Evolutionary conservation across 2,888 invertebrate species (phyloP).

Genomic region (Trissonchulus sp.): DNA sequence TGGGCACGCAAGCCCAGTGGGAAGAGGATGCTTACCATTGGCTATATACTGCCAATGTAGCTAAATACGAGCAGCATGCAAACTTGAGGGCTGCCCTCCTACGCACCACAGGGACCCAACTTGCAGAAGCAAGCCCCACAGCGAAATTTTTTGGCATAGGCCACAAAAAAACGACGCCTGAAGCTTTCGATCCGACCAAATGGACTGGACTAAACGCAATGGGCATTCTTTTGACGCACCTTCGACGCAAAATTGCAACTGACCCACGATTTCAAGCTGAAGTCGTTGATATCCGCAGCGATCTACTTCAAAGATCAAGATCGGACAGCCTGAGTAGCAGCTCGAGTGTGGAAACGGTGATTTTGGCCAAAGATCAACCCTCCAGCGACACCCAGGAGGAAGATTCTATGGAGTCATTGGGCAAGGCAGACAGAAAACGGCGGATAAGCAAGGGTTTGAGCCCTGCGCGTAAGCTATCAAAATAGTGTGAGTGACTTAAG

Average conservation of each 20-base stretch:
- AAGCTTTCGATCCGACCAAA: neutral
- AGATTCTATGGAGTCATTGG: no score
- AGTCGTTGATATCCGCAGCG: neutral
- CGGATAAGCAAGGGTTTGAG: no score
- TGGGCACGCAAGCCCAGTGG: neutral
- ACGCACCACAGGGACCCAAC: neutral
- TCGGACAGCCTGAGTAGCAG: no score
- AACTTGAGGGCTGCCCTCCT: neutral
- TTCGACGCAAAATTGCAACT: slow-evolving; percentile 5
- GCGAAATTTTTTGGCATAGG: neutral
- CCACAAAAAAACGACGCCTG: neutral
- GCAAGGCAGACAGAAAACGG: no score
- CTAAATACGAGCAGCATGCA: slow-evolving; percentile 9
- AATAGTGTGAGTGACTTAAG: no score
- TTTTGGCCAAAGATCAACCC: no score
- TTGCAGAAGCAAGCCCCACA: neutral
- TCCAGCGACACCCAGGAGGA: no score
- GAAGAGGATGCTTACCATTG: neutral
- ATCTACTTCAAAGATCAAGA: no score
- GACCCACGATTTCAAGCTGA: neutral
- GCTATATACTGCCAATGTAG: neutral
- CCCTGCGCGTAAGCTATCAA: no score
- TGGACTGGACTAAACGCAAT: slow-evolving; percentile 15
- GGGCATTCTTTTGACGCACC: neutral
- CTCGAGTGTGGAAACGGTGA: no score